phyloP scores from a whole-genome alignment of 2,797 vertebrate genomes.

The Chloroceryle inda region DNA sequence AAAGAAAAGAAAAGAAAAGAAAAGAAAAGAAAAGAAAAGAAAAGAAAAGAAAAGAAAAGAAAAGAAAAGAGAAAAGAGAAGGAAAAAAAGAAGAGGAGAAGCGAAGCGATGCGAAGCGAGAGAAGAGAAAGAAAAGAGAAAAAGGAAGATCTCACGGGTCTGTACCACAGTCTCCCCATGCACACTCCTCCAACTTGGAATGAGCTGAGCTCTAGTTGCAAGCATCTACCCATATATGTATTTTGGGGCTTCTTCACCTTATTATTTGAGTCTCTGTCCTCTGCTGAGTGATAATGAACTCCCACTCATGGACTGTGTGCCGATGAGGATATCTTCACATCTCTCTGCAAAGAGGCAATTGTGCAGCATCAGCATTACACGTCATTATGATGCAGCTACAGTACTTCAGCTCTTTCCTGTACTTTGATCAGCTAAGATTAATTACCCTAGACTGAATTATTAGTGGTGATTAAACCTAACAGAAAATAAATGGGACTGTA shows the following conservation, averaged over 20 bases:
- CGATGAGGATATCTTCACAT: conserved; percentile 37
- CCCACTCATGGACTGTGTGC: conserved; percentile 6
- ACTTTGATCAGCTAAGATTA: conserved; percentile 79
- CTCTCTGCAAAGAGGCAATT: conserved; percentile 43
- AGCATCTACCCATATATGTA: background rate
- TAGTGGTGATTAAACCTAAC: conserved; percentile 73
- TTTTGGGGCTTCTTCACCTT: background rate
- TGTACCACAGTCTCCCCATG: background rate
- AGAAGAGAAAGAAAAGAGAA: too few species aligned
- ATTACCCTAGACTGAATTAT: conserved; percentile 76
- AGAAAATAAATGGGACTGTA: conserved; percentile 71
- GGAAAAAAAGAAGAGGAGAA: background rate
- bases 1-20: background rate
- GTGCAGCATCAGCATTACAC: conserved; percentile 58
- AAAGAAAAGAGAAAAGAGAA: too few species aligned
- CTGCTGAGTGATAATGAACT: conserved; percentile 27
- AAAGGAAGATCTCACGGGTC: background rate
- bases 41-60: background rate
- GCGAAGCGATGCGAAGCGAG: background rate
- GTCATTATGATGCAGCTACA: conserved; percentile 64
- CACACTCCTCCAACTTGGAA: background rate
- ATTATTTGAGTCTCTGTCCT: background rate
- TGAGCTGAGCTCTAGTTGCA: background rate
- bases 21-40: background rate
- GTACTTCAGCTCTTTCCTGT: conserved; percentile 60